These are phyloP conservation scores for Semnornis frantzii DNA, from an alignment of 2,113 vertebrate species.

Conservation along the genomic window DNA sequence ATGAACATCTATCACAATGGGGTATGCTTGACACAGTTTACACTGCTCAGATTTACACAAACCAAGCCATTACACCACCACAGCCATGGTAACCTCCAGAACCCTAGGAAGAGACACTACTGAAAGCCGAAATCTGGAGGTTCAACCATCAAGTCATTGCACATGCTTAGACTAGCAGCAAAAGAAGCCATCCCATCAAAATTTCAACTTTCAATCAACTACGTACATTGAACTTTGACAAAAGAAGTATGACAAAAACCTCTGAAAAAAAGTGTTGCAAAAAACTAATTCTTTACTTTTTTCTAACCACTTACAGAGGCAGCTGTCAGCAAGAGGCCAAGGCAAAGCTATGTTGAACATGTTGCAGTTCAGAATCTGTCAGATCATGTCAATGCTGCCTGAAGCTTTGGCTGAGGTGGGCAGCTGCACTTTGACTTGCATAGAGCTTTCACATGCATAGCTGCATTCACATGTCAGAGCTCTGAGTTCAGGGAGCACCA, in stretches of 20 bases:
- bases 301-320: background rate
- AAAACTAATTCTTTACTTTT: background rate
- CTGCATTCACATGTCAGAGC: background rate
- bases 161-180: background rate
- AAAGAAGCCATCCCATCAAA: rapidly evolving
- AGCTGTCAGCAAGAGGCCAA: background rate
- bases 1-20: rapidly evolving
- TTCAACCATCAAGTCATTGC: background rate
- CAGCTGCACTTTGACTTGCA: background rate
- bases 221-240: rapidly evolving
- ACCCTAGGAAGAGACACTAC: background rate
- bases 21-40: background rate
- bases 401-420: background rate
- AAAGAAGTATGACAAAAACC: background rate
- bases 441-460: background rate
- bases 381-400: background rate
- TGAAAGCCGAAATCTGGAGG: background rate
- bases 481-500: background rate
- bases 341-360: rapidly evolving
- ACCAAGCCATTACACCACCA: background rate
- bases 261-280: background rate
- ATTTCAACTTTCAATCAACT: background rate
- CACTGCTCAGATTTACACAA: background rate
- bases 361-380: background rate
- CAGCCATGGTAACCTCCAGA: background rate